Base-by-base conservation (phyloP, 2,113 vertebrate genomes). In the Tautogolabrus adspersus region DNA sequence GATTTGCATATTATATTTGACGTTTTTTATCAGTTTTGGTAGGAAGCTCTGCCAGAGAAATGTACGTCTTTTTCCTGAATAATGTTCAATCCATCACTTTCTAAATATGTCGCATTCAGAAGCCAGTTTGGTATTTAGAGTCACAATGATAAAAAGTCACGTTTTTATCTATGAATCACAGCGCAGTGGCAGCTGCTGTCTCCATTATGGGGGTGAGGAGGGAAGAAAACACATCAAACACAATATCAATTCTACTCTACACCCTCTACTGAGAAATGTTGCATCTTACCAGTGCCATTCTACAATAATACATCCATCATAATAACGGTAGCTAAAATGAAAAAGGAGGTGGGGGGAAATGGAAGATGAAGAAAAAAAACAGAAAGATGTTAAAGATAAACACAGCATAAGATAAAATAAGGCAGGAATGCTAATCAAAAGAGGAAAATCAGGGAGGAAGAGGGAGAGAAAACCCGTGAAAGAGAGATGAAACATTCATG, bases 261-360 rank as follows among this genome's bases (percentile, higher is more conserved):
- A 74, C 54, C 68, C 75, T 79, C 62, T 6, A 67, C 60, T 59
- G 73, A 74, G 75, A 63, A 78, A 93, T 69, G 83, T 76, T 72
- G 85, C 79, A 66, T 91, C 87, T 92, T 94, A 90, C 85, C 88
- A 91, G 90, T 90, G 91, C 90, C 84, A 87, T 73, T 93, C 93
- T 89, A 92, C 90, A 90, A 87, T 84, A 91, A 94, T 34, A 77
- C 83, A 94, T 86, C 85, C 90, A 85, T 93, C 88, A 92, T 91
- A 94, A 93, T 94, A 93, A 74, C 54, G 89, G 86, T 38, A 93
- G 89, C 91, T 91, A 90, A 91, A 94, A 84, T 87, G 74, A 83
- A 63, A 73, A 91, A 73, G 59, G n/a, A 4, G n/a, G 47, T 18
- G 18, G 15, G 23, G 21, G 2, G 19, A n/a, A 38, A 21, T 10